Evolutionary conservation across 2,113 vertebrate genomes (phyloP).

Genomic region (Scomber colias): DNA sequence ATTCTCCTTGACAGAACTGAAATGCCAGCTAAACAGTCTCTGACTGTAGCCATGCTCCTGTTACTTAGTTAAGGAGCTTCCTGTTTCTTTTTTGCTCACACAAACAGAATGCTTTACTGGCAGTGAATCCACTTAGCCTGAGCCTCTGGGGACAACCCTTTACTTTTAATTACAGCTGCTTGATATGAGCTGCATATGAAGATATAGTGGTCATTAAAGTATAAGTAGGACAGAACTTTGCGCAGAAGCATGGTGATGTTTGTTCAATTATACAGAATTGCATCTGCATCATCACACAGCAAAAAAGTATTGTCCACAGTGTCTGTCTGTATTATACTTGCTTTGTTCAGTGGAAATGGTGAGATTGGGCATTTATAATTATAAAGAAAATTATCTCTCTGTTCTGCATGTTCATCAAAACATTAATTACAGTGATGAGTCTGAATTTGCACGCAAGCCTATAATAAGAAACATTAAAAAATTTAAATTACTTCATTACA

Average conservation of each 20-base stretch:
- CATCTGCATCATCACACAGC: slow-evolving; percentile 15
- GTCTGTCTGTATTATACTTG: background rate
- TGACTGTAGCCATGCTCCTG: slow-evolving; percentile 29
- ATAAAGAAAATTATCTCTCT: slow-evolving; percentile 31
- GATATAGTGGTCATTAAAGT: slow-evolving; percentile 53
- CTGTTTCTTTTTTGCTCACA: slow-evolving; percentile 30
- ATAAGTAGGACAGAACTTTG: slow-evolving; percentile 53
- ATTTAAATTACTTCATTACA: slow-evolving; percentile 40
- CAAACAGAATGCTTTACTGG: slow-evolving; percentile 44
- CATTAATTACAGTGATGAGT: slow-evolving; percentile 54
- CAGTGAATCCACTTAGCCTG: slow-evolving; percentile 42
- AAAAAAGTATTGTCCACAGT: background rate
- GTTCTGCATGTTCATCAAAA: slow-evolving; percentile 47
- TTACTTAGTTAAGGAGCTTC: slow-evolving; percentile 49
- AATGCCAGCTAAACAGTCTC: slow-evolving; percentile 49
- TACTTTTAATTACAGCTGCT: slow-evolving; percentile 62
- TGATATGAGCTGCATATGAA: slow-evolving; percentile 55
- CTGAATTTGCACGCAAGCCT: slow-evolving; percentile 12
- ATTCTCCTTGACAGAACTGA: slow-evolving; percentile 57
- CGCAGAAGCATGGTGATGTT: slow-evolving; percentile 25
- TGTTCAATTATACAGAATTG: slow-evolving; percentile 41
- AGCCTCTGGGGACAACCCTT: slow-evolving; percentile 35
- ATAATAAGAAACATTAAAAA: slow-evolving; percentile 36
- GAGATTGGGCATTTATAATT: slow-evolving; percentile 25
- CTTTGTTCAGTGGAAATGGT: slow-evolving; percentile 10